Evolutionary conservation across 2,797 vertebrate genomes (phyloP).

Genomic region (Acridotheres tristis): DNA sequence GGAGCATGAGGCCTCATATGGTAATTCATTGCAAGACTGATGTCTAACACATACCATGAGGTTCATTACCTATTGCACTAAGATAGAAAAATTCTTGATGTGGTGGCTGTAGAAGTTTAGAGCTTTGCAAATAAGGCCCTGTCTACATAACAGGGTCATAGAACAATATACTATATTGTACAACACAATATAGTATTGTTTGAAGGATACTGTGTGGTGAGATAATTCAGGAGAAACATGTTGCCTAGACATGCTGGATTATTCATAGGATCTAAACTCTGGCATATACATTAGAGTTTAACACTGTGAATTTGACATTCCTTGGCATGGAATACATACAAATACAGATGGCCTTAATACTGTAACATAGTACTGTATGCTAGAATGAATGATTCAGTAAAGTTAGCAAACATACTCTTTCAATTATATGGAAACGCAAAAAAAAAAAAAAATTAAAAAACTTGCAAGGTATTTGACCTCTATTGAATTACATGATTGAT

Average conservation of each 20-base stretch:
- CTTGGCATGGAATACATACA: background rate
- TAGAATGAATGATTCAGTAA: slow-evolving; percentile 40
- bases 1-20: background rate
- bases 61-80: background rate
- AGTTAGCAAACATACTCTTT: slow-evolving; percentile 50
- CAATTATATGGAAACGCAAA: background rate
- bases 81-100: background rate
- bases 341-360: slow-evolving; percentile 54
- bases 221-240: background rate
- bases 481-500: slow-evolving; percentile 58
- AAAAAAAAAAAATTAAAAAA: background rate
- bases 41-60: background rate
- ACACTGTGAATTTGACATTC: background rate
- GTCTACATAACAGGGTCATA: background rate
- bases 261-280: background rate
- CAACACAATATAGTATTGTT: background rate
- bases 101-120: background rate
- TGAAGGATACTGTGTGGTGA: background rate
- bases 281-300: background rate
- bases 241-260: background rate
- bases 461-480: slow-evolving; percentile 18
- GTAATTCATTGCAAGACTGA: background rate
- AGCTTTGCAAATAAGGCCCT: background rate
- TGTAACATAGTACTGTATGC: background rate
- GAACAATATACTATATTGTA: background rate